Base-by-base conservation (phyloP, 2,113 vertebrate genomes). In the Colius striatus region DNA sequence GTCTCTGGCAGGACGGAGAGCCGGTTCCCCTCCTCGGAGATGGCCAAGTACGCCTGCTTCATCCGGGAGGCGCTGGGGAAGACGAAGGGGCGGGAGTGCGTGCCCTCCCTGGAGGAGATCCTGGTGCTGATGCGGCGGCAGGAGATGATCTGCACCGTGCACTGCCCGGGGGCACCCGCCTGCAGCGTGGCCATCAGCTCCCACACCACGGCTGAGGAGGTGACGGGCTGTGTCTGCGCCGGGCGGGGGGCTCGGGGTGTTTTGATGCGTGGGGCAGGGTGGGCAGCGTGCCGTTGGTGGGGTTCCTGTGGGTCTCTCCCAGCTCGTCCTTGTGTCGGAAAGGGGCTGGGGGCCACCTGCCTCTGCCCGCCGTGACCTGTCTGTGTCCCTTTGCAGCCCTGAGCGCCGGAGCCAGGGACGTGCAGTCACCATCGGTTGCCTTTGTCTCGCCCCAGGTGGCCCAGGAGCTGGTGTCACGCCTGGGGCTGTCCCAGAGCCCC, bases 81-180 rank as follows among this genome's bases (percentile, higher is more conserved):
- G 96, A 99, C 99, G 0, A 98, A 98, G 41, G 98, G 98, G 73
- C 97, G 99, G 25, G 98, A 99, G 95, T 98, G 98, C 2, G 99
- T 99, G 84, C 99, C 99, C 8, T 99, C 99, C 5, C 98, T 99
- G 97, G 99, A 99, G 27, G 99, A 99, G 98, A 99, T 99, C 97
- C 98, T 98, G 54, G 98, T 98, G 77, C 97, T 99, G 95, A 99
- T 99, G 97, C 98, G 91, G 70, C 95, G 98, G 55, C 98, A 99
- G 94, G 98, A 99, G 96, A 98, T 99, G 97, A 82, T 98, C 86
- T 99, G 99, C 95, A 98, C 98, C 0, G 98, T 99, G 83, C 98
- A 99, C 96, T 99, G 99, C 93, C 99, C 99, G 0, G 99, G 99
- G 17, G 98, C 98, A 0, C 98, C 98, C 0, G 97, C 98, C 95